A percentile compares a stretch with the other conserved stretches of the same genome.
Evolutionary conservation across 2,797 vertebrate genomes (phyloP).

Genomic region (Hemibagrus guttatus): DNA sequence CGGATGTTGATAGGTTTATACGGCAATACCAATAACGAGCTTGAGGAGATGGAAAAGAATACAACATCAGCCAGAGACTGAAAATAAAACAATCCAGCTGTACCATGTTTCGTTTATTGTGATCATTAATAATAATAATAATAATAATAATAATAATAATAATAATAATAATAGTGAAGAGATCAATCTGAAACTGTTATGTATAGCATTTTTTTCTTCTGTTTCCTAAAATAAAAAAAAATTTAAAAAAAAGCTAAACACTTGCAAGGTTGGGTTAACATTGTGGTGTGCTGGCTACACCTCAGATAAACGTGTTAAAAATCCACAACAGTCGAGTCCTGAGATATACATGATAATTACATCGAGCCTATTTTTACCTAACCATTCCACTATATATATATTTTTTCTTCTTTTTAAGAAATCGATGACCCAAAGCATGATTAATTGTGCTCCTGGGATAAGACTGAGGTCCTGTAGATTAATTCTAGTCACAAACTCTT

Average conservation of each 20-base stretch:
- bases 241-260: conserved; percentile 8
- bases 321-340: neutral
- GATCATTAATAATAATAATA: conserved; percentile 52
- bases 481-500: neutral
- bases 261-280: conserved; percentile 1
- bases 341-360: neutral
- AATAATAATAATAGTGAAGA: conserved; percentile 57
- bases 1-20: neutral
- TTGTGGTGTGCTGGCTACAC: conserved; percentile 49
- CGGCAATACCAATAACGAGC: neutral
- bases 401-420: neutral
- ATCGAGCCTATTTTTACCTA: neutral
- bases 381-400: neutral
- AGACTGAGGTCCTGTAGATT: neutral
- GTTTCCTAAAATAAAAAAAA: conserved; percentile 14
- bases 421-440: neutral
- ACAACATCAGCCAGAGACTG: neutral
- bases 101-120: conserved; percentile 71
- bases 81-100: conserved; percentile 67
- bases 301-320: neutral
- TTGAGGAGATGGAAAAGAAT: conserved; percentile 7
- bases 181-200: conserved; percentile 57
- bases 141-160: too few relatives aligned
- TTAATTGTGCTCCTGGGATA: neutral
- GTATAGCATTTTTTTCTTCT: conserved; percentile 56